Conservation (phyloP, 1,140 invertebrate species). For the Pararge aegeria region DNA sequence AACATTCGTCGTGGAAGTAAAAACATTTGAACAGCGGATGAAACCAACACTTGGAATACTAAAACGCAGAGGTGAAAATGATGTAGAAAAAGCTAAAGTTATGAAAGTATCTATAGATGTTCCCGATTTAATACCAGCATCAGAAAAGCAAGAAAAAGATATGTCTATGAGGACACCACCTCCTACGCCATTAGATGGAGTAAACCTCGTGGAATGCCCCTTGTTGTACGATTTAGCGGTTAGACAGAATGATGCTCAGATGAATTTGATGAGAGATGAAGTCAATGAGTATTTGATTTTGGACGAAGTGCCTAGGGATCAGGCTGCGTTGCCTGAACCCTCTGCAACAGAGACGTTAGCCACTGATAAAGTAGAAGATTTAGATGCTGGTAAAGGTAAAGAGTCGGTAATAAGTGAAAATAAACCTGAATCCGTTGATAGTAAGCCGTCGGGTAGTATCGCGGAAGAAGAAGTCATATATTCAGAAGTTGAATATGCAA, state of each 20-base stretch:
- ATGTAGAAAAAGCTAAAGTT: constrained; percentile 37
- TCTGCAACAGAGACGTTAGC: constrained; percentile 48
- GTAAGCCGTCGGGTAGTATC: constrained; percentile 84
- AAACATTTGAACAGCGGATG: constrained; percentile 58
- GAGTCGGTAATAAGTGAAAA: not conserved
- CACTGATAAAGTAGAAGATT: constrained; percentile 20
- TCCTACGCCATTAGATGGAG: constrained; percentile 40
- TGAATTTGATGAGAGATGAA: constrained; percentile 41
- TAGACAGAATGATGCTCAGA: constrained; percentile 35
- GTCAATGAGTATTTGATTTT: constrained; percentile 61
- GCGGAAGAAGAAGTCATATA: constrained; percentile 84
- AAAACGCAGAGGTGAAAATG: constrained; percentile 44
- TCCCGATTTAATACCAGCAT: constrained; percentile 46
- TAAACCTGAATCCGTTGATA: constrained; percentile 45
- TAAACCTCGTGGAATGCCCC: constrained; percentile 34
- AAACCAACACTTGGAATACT: constrained; percentile 66
- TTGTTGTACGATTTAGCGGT: constrained; percentile 37
- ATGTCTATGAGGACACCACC: constrained; percentile 44
- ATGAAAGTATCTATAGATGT: constrained; percentile 44
- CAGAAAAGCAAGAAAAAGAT: constrained; percentile 26
- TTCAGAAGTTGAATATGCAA: constrained; percentile 82
- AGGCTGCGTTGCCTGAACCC: constrained; percentile 49
- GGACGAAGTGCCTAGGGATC: constrained; percentile 55
- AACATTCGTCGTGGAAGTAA: constrained; percentile 67
- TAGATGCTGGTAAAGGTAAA: constrained; percentile 8